Base-by-base conservation (phyloP, 2,888 invertebrate species). In the Acleris emargana region DNA sequence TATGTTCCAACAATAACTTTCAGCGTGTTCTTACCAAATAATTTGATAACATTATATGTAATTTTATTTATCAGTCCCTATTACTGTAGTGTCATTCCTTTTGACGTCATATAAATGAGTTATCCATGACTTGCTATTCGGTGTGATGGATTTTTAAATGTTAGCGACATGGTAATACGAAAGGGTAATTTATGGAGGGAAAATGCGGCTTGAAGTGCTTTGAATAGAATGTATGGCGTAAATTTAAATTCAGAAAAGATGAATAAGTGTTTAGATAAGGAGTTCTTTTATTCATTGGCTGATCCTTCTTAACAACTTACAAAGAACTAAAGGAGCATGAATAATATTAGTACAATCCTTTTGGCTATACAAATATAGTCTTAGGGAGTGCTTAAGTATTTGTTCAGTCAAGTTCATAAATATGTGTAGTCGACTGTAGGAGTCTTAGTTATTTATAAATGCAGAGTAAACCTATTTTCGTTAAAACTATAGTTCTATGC, bases 61-160 rank as follows among this genome's bases (percentile, higher is more conserved):
- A 88, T 87, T 85, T 87, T 86, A n/a, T 85, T 88, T 87, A 87
- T 83, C 81, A 84, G 87, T 87, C 77, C 82, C 79, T 81, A 84
- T 86, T 87, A 86, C 84, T 78, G 73, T 83, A 82, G 84, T 88
- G 88, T 87, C 88, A 84, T 83, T 85, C 79, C 74, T 79, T 78
- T 76, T 82, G 89, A 86, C 88, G 82, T 76, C 71, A 73, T 88
- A 90, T 81, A 86, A 90, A 91, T 90, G 88, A 86, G 82, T 77
- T 76, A 77, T 68, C 77, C 81, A 78, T 91, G 91, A 91, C 91
- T 90, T 86, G 90, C 89, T 69, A 73, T 74, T 79, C 76, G 60
- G 73, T 77, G 79, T 88, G 89, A 89, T 89, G 88, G 87, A 87
- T 87, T 87, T 88, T 89, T 89, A 88, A 89, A 90, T 88, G 88